Conservation (phyloP, 2,797 vertebrate species). For the Argentina silus region DNA sequence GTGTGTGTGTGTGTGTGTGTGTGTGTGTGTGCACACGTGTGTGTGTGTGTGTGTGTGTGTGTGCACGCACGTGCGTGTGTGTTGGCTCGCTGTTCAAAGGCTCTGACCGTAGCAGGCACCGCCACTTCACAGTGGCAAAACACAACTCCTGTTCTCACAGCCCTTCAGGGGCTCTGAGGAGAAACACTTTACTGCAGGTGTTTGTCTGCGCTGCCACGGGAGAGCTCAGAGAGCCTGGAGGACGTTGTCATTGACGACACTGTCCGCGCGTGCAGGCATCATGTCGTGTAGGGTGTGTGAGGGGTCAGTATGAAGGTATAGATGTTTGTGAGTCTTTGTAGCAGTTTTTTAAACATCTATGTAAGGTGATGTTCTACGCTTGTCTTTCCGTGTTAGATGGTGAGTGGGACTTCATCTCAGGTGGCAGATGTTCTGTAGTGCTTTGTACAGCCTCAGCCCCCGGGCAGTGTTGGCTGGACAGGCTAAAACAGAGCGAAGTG, state of each 20-base stretch:
- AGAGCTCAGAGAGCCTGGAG: neutral
- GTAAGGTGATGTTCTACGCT: neutral
- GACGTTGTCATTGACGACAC: too few relatives aligned
- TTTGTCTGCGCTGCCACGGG: constrained; percentile 16
- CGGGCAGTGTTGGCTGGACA: constrained; percentile 51
- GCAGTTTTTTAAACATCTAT: too few relatives aligned
- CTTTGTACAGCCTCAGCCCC: constrained; percentile 42
- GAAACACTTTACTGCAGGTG: constrained; percentile 46
- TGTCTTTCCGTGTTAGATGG: neutral
- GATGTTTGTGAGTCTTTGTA: too few relatives aligned
- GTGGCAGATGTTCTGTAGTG: constrained; percentile 30
- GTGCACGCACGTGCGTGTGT: neutral
- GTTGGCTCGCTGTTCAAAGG: constrained; percentile 1
- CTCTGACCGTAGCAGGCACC: neutral
- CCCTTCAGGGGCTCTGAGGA: constrained; percentile 43
- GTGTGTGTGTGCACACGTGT: neutral
- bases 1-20: constrained; percentile 19
- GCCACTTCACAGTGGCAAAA: constrained; percentile 41
- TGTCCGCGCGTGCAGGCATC: too few relatives aligned
- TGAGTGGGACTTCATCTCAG: too few relatives aligned
- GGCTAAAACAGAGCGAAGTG: constrained; percentile 35
- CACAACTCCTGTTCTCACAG: constrained; percentile 29
- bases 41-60: neutral
- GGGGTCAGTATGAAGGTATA: neutral
- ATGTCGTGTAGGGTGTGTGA: neutral